phyloP scores from a whole-genome alignment of 1,140 invertebrate species.

The Zaprionus capensis region DNA sequence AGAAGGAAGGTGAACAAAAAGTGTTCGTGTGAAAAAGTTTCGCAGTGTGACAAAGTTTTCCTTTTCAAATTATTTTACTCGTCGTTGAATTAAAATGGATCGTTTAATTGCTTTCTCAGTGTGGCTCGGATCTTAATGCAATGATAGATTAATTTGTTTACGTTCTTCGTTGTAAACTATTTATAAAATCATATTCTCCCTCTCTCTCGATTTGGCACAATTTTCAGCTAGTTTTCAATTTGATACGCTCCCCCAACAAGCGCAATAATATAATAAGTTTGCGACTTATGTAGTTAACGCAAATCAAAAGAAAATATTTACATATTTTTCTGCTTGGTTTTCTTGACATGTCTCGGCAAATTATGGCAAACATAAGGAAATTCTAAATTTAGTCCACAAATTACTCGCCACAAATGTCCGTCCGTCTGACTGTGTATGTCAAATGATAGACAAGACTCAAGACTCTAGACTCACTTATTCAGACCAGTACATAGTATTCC shows the following conservation, averaged over 20 bases:
- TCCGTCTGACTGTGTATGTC: conserved; percentile 16
- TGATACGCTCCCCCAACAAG: neutral
- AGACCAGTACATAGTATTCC: neutral
- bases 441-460: conserved; percentile 36
- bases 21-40: conserved; percentile 18
- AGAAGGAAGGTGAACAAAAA: conserved; percentile 2
- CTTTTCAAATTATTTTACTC: conserved; percentile 28
- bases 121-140: conserved; percentile 56
- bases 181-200: conserved; percentile 42
- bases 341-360: conserved; percentile 37
- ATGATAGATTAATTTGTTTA: conserved; percentile 80
- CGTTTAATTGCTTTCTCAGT: conserved; percentile 72
- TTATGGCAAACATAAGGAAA: conserved; percentile 29
- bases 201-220: conserved; percentile 64
- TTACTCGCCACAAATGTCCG: conserved; percentile 29
- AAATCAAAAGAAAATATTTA: conserved; percentile 27
- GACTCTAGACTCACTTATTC: conserved; percentile 4
- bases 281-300: conserved; percentile 5
- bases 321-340: conserved; percentile 20
- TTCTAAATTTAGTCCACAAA: conserved; percentile 53
- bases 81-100: conserved; percentile 72
- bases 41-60: conserved; percentile 25
- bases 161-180: conserved; percentile 62
- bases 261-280: conserved; percentile 6
- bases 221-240: conserved; percentile 16